phyloP scores from a whole-genome alignment of 2,888 invertebrate species.

The Clostera curtula region DNA sequence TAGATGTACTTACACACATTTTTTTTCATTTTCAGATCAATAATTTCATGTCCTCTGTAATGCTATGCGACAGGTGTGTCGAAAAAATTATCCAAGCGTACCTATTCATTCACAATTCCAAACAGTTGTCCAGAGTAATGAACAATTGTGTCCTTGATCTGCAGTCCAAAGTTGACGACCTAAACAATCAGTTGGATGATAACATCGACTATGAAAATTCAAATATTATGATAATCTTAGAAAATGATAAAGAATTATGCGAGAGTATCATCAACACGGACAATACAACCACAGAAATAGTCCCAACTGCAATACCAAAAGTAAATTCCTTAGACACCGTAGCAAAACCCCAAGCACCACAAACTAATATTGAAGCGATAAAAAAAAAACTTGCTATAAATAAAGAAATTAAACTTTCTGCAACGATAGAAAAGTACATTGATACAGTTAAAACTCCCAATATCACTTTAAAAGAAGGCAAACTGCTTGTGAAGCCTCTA shows the following conservation, averaged over 20 bases:
- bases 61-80: slow-evolving; percentile 34
- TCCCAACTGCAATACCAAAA: slow-evolving; percentile 20
- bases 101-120: slow-evolving; percentile 37
- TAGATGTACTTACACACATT: neutral
- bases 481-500: slow-evolving; percentile 29
- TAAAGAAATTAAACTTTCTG: slow-evolving; percentile 11
- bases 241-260: slow-evolving; percentile 27
- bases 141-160: slow-evolving; percentile 33
- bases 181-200: slow-evolving; percentile 26
- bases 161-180: slow-evolving; percentile 33
- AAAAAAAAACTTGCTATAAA: slow-evolving; percentile 7
- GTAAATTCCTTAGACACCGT: slow-evolving; percentile 1
- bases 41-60: slow-evolving; percentile 24
- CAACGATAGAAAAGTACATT: slow-evolving; percentile 3
- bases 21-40: slow-evolving; percentile 26
- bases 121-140: slow-evolving; percentile 31
- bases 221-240: slow-evolving; percentile 41
- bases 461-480: slow-evolving; percentile 27
- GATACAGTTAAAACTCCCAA: slow-evolving; percentile 16
- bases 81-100: slow-evolving; percentile 39
- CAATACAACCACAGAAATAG: slow-evolving; percentile 19
- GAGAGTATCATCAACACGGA: slow-evolving; percentile 25
- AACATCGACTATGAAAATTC: slow-evolving; percentile 20
- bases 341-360: slow-evolving; percentile 3
- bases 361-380: neutral